Evolutionary conservation across 2,888 invertebrate genomes (phyloP).

Genomic region (Caenorhabditis becei): DNA sequence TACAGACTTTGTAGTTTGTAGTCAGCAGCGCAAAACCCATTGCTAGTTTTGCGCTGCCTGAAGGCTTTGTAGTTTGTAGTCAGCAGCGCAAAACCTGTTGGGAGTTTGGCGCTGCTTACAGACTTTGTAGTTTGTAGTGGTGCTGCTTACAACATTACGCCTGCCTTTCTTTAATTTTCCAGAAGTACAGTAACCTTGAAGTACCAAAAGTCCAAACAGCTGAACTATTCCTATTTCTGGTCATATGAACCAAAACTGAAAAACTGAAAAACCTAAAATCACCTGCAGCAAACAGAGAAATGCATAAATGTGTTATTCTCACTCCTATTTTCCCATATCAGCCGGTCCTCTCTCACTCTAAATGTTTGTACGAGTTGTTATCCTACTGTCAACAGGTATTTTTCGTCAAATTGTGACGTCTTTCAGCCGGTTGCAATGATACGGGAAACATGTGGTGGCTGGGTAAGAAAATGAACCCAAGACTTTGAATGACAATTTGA

Average conservation of each 20-base stretch:
- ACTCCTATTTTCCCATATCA: background rate
- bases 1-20: background rate
- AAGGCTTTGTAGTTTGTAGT: conserved; percentile 1
- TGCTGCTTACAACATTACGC: too few species aligned
- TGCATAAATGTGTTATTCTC: conserved; percentile 11
- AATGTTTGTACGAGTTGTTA: background rate
- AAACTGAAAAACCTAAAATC: background rate
- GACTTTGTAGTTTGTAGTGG: too few species aligned
- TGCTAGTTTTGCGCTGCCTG: too few species aligned
- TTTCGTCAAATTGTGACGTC: background rate
- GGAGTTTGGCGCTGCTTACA: too few species aligned
- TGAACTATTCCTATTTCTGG: too few species aligned
- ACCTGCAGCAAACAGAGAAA: background rate
- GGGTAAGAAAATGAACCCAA: background rate
- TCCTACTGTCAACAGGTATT: conserved; percentile 3
- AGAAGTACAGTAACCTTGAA: background rate
- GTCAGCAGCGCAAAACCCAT: too few species aligned
- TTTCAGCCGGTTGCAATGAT: background rate
- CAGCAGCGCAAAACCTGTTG: too few species aligned
- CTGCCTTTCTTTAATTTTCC: too few species aligned
- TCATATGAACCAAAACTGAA: background rate
- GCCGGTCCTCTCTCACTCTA: background rate
- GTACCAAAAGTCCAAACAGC: background rate
- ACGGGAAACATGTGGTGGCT: background rate
- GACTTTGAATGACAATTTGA: background rate